Evolutionary conservation across 2,797 vertebrate genomes (phyloP).

Genomic region (Myotis planiceps): DNA sequence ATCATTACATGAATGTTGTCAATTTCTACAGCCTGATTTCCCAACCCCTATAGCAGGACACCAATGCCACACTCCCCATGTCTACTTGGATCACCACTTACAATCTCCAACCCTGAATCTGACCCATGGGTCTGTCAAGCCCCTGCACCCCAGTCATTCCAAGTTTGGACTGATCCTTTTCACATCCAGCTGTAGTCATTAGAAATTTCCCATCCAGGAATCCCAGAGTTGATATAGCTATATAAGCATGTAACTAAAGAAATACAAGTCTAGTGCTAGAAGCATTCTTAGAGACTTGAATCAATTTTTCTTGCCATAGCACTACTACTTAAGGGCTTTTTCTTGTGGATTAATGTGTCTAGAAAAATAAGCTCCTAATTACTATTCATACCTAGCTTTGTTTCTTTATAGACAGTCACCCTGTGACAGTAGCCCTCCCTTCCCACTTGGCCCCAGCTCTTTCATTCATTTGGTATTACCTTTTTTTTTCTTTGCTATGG

Average conservation of each 20-base stretch:
- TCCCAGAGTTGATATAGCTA: not conserved
- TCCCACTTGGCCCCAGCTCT: not conserved
- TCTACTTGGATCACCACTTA: not conserved
- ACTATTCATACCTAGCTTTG: not conserved
- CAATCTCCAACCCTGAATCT: not conserved
- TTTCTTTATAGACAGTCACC: not conserved
- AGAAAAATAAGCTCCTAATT: slow-evolving; percentile 4
- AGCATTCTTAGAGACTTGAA: not conserved
- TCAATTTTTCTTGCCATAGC: not conserved
- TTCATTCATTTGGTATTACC: slow-evolving; percentile 36
- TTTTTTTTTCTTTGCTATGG: not conserved
- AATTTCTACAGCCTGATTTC: not conserved
- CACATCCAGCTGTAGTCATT: not conserved
- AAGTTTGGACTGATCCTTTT: not conserved
- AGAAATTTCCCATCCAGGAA: not conserved
- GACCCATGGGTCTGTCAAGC: not conserved
- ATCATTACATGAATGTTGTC: not conserved
- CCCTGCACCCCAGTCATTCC: not conserved
- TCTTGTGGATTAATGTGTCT: not conserved
- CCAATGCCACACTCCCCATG: not conserved
- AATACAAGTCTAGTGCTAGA: not conserved
- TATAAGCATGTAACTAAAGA: not conserved
- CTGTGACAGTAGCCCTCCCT: not conserved
- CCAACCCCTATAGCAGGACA: not conserved
- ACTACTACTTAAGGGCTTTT: not conserved